Evolutionary conservation across 1,140 invertebrate species (phyloP).

Genomic region (Pseudoatta argentina): DNA sequence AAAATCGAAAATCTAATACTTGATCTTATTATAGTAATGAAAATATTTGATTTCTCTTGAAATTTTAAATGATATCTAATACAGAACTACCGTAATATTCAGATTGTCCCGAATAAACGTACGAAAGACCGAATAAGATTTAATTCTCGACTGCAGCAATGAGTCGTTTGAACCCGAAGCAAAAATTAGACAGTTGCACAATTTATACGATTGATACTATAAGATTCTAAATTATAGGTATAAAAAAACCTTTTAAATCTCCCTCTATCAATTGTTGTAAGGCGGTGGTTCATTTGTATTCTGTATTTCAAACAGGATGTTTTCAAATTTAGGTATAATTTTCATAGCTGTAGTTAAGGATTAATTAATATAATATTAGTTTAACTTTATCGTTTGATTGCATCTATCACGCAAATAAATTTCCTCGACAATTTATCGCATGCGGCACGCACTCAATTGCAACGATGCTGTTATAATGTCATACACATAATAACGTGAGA

Average conservation of each 20-base stretch:
- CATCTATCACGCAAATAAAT: constrained; percentile 64
- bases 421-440: constrained; percentile 44
- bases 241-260: too few relatives aligned
- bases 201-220: too few relatives aligned
- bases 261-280: too few relatives aligned
- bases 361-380: not conserved
- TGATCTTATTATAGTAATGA: not conserved
- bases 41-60: not conserved
- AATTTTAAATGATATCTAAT: not conserved
- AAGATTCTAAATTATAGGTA: too few relatives aligned
- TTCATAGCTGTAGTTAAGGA: too few relatives aligned
- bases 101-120: not conserved
- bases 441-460: constrained; percentile 66
- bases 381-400: constrained; percentile 30
- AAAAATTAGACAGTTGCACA: too few relatives aligned
- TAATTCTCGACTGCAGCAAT: constrained; percentile 52
- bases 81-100: not conserved
- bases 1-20: not conserved
- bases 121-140: constrained; percentile 9
- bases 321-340: too few relatives aligned
- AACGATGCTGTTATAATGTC: constrained; percentile 61
- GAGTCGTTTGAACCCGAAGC: too few relatives aligned
- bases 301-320: too few relatives aligned
- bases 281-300: too few relatives aligned
- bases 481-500: constrained; percentile 31